A percentile compares a stretch with the other conserved stretches of the same genome.
Conservation (phyloP, 2,888 invertebrate genomes). For the Chrysolina oricalcia region DNA sequence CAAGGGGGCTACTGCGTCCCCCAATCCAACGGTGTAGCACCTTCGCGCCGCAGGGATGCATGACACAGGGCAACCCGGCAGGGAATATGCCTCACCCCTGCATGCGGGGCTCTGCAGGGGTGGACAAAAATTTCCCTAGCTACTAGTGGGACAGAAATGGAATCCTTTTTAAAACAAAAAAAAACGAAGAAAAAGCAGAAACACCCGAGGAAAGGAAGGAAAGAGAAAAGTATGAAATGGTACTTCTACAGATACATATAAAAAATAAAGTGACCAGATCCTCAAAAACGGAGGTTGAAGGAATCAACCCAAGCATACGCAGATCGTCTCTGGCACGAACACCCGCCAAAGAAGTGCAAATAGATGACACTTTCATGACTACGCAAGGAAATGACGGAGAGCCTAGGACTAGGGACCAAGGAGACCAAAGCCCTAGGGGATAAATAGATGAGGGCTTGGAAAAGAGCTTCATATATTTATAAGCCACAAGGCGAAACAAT, state of each 20-base stretch:
- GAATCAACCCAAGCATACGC: not conserved
- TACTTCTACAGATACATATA: not conserved
- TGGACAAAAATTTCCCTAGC: constrained; percentile 2
- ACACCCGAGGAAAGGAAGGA: not conserved
- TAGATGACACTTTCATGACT: not conserved
- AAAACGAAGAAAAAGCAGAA: not conserved
- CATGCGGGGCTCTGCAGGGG: too few species aligned
- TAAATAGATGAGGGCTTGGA: not conserved
- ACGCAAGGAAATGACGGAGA: not conserved
- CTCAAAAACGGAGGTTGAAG: not conserved
- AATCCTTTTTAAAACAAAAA: not conserved
- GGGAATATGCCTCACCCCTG: not conserved
- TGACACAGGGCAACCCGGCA: not conserved
- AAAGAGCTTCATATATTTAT: not conserved
- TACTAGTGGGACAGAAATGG: constrained; percentile 4
- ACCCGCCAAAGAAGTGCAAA: not conserved
- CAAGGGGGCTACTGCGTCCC: constrained; percentile 21
- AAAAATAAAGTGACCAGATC: not conserved
- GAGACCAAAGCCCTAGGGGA: not conserved
- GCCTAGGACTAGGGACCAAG: not conserved
- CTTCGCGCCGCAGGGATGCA: constrained; percentile 18
- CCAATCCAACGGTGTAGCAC: constrained; percentile 28
- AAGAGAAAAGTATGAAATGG: not conserved
- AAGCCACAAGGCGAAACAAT: not conserved
- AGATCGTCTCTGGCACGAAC: not conserved